Conservation (phyloP, 1,140 invertebrate species). For the Tigriopus japonicus region DNA sequence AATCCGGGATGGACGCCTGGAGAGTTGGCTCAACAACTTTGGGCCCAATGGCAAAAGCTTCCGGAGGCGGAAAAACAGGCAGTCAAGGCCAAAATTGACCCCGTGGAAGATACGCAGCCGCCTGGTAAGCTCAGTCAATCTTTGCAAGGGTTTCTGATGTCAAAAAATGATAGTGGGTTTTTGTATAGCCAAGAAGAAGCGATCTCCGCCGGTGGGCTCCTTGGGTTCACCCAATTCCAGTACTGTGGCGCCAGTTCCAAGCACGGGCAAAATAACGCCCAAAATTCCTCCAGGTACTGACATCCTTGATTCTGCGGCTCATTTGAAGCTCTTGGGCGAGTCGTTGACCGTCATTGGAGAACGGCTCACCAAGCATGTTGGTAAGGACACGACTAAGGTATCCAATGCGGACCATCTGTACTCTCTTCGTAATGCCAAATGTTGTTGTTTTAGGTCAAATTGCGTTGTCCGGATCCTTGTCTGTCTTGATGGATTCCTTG, state of each 20-base stretch:
- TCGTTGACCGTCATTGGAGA: conserved; percentile 81
- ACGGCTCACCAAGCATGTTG: conserved; percentile 62
- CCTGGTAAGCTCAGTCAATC: too few species aligned
- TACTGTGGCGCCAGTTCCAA: conserved; percentile 12
- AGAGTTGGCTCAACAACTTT: too few species aligned
- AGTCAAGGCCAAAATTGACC: too few species aligned
- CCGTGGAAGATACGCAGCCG: too few species aligned
- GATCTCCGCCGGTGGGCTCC: conserved; percentile 10
- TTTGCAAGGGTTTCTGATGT: too few species aligned
- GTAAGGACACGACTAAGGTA: conserved; percentile 32
- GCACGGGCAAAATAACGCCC: conserved; percentile 18
- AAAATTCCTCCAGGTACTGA: conserved; percentile 52
- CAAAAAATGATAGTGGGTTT: too few species aligned
- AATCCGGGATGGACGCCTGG: too few species aligned
- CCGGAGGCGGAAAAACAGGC: too few species aligned
- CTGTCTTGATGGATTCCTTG: conserved; percentile 78
- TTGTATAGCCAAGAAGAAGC: background rate
- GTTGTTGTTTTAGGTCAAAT: conserved; percentile 59
- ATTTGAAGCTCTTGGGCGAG: conserved; percentile 76
- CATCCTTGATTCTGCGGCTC: conserved; percentile 75
- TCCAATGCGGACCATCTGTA: too few species aligned
- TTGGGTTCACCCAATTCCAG: conserved; percentile 5
- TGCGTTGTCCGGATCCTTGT: conserved; percentile 77
- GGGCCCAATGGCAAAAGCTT: too few species aligned
- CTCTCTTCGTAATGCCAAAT: too few species aligned